phyloP scores from a whole-genome alignment of 2,113 vertebrate genomes.

The Astatoreochromis straeleni region DNA sequence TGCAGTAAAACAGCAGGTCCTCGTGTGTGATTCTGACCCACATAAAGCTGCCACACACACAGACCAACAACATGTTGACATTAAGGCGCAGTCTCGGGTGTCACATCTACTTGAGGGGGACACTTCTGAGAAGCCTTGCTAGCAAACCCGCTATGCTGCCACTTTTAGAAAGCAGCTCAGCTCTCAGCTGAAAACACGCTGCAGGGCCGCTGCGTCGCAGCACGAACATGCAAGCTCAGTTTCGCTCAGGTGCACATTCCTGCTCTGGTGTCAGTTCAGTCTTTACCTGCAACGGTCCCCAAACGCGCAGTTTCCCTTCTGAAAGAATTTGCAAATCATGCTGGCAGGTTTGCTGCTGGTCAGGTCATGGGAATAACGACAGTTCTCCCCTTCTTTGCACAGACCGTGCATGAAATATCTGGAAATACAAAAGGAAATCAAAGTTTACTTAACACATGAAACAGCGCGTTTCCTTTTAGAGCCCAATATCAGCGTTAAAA shows the following conservation, averaged over 20 bases:
- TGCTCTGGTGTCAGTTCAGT: not conserved
- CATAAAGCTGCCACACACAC: not conserved
- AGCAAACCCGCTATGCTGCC: not conserved
- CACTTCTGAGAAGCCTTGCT: slow-evolving; percentile 2
- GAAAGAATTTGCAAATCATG: slow-evolving; percentile 94
- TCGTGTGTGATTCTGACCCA: not conserved
- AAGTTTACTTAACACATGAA: not conserved
- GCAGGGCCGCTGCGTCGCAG: not conserved
- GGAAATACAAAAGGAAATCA: slow-evolving; percentile 22
- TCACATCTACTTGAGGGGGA: slow-evolving; percentile 18
- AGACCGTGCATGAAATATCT: slow-evolving; percentile 98
- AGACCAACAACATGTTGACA: slow-evolving; percentile 23
- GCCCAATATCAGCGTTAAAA: rapidly evolving
- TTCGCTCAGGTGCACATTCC: not conserved
- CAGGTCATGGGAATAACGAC: slow-evolving; percentile 93
- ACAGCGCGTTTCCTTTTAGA: not conserved
- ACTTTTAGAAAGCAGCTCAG: slow-evolving; percentile 1
- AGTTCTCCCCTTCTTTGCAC: slow-evolving; percentile 97
- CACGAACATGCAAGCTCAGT: not conserved
- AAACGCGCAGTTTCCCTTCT: slow-evolving; percentile 91
- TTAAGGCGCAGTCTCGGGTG: slow-evolving; percentile 14
- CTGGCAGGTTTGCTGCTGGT: slow-evolving; percentile 81
- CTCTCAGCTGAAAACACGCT: not conserved
- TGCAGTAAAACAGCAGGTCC: too few species aligned
- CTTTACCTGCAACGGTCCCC: slow-evolving; percentile 94